phyloP scores from a whole-genome alignment of 2,113 vertebrate species.

The Atherinomorus stipes region DNA sequence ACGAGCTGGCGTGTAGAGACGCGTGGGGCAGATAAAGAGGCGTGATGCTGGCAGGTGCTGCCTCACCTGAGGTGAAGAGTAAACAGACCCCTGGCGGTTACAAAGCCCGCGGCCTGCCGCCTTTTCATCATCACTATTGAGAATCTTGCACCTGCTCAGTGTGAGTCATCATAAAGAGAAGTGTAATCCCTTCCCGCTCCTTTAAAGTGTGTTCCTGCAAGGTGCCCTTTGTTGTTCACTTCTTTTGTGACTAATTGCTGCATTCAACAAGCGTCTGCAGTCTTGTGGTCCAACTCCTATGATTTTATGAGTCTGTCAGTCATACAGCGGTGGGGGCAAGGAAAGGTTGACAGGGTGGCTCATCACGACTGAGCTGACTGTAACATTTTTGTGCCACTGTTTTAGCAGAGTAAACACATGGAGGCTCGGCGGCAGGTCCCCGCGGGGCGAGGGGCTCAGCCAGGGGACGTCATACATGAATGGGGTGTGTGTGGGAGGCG shows the following conservation, averaged over 20 bases:
- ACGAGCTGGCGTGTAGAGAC: constrained; percentile 67
- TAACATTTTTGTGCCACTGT: constrained; percentile 7
- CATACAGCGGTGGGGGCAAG: background rate
- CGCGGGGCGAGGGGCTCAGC: constrained; percentile 37
- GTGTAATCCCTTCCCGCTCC: constrained; percentile 57
- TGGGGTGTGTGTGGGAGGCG: constrained; percentile 58
- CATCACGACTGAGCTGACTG: constrained; percentile 8
- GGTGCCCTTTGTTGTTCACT: constrained; percentile 47
- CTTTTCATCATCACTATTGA: constrained; percentile 68
- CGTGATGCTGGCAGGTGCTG: constrained; percentile 79
- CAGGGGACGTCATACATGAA: constrained; percentile 52
- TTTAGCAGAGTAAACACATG: constrained; percentile 33
- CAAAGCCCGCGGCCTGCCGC: constrained; percentile 21
- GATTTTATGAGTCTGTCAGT: constrained; percentile 5
- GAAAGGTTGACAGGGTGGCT: background rate
- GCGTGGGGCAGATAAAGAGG: constrained; percentile 75
- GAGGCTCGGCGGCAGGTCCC: constrained; percentile 48
- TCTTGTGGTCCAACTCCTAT: constrained; percentile 5
- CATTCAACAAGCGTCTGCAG: constrained; percentile 56
- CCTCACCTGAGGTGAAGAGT: constrained; percentile 78
- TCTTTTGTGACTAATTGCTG: constrained; percentile 63
- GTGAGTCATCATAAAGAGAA: constrained; percentile 63
- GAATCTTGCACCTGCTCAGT: constrained; percentile 80
- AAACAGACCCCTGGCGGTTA: constrained; percentile 72
- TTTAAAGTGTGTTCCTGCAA: constrained; percentile 35